Evolutionary conservation across 1,140 invertebrate species (phyloP), one percentile per base, ranked within the genome.

Genomic region (Gonioctena quinquepunctata): DNA sequence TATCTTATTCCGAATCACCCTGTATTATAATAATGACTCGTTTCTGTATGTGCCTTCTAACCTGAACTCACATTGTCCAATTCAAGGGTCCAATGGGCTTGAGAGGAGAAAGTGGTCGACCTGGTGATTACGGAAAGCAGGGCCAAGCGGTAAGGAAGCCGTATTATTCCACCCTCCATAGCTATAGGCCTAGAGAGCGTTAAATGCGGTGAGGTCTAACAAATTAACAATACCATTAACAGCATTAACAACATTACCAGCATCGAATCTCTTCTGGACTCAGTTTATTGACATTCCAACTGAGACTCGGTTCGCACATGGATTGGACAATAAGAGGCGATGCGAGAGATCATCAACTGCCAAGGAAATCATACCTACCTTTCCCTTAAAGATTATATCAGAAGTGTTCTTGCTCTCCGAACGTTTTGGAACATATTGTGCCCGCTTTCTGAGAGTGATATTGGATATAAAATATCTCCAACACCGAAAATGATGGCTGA

Each of bases 71-170:
- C 0, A n/a, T 42, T 42, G 13, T 54, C 66, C 16, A 66, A 25
- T 70, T 42, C 57, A 69, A 95, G 93, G 94, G 94, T 80, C 94
- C 94, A 28, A 94, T 95, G 89, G 94, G 94, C 79, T 86, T 95
- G 75, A 89, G 93, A 83, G 94, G 94, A 70, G 94, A 94, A 85
- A 88, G 85, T 76, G 94, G 90, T 75, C 89, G 88, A 77, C 85
- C 87, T 79, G 93, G 90, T 78, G 92, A 90, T 82, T 85, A 87
- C 77, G 93, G 93, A 79, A 93, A 92, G 84, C 86, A 87, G 79
- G 93, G 90, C 72, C 85, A 89, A 80, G 90, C 89, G 91, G 92
- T 94, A 92, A 92, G 90, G 77, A 84, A 83, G 77, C 70, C 76
- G 66, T 77, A 76, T 73, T 82, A 79, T 78, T 52, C 78, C 76